Percentiles rank a stretch among this genome's conserved stretches.
Conservation (phyloP, 2,888 invertebrate genomes). For the Epicampocera succincta region DNA sequence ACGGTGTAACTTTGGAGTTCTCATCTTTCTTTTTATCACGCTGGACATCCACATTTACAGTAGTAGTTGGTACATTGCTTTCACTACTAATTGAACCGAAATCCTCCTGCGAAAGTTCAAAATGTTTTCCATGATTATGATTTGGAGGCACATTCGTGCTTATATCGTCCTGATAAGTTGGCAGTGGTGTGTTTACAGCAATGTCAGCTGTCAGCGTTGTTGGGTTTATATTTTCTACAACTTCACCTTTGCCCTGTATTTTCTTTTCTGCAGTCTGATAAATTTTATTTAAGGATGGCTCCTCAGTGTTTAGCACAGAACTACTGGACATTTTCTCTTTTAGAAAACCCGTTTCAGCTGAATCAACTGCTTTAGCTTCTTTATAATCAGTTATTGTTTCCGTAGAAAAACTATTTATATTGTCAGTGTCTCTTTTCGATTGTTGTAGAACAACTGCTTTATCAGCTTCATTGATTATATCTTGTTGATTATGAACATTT, state of each 20-base stretch:
- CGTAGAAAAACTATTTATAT: not conserved
- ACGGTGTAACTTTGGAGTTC: constrained; percentile 48
- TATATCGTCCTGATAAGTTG: constrained; percentile 21
- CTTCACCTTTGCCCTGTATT: not conserved
- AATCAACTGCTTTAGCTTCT: not conserved
- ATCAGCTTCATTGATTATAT: not conserved
- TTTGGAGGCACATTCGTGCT: constrained; percentile 24
- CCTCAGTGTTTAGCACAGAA: not conserved
- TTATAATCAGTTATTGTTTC: not conserved
- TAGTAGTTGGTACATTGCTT: constrained; percentile 13
- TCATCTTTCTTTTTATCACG: constrained; percentile 21
- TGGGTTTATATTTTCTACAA: constrained; percentile 37
- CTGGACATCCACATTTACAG: constrained; percentile 31
- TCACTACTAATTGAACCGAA: constrained; percentile 31
- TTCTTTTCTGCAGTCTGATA: constrained; percentile 19
- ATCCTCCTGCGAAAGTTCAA: constrained; percentile 15
- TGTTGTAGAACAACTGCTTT: too few relatives aligned
- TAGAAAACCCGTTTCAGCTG: not conserved
- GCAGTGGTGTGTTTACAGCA: constrained; percentile 23
- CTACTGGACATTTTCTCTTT: not conserved
- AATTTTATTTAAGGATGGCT: not conserved
- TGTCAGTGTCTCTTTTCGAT: not conserved
- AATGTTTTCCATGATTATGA: constrained; percentile 28
- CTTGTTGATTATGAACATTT: not conserved
- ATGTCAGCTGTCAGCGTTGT: constrained; percentile 16